Base-by-base conservation (phyloP, 2,113 vertebrate species). In the Poeciliopsis turrubarensis region DNA sequence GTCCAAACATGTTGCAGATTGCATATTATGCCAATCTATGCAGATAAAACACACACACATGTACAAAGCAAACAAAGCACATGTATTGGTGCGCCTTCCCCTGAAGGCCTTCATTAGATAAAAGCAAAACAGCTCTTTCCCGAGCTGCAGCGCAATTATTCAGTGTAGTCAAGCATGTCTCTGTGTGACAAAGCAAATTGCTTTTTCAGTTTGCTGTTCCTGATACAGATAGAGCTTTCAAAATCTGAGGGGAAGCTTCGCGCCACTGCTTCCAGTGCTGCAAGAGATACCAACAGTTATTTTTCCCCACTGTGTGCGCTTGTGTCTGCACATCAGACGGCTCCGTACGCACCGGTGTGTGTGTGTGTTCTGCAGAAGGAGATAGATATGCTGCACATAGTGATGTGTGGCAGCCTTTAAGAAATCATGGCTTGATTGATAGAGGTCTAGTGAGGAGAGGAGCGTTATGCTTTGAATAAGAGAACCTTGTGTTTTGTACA, bases 141-240 rank as follows among this genome's bases (percentile, higher is more conserved):
- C 84, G 80, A 85, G 79, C 90, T 91, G 90, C 92, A 92, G 86
- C 89, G 90, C 92, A 94, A 95, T 94, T 94, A 94, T 93, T 93
- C 89, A 92, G 93, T 81, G 90, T 91, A 93, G 90, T 92, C 90
- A 91, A 93, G 91, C 94, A 93, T 94, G 92, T 90, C 92, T 93
- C 81, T 93, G 91, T 94, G 91, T 94, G 92, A 93, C 93, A 92
- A 94, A 91, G 92, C 92, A 94, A 95, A 93, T 95, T 92, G 90
- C 91, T 90, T 93, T 93, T 91, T 93, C 77, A 74, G 89, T 92
- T 92, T 94, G 86, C 88, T 90, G 84, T 94, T 93, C 84, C 89
- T 86, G 89, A 93, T 93, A 93, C 89, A 90, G 91, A 93, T 91
- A 92, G 80, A 79, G 85, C 81, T 92, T 91, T 89, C 85, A 90